Evolutionary conservation across 1,140 invertebrate species (phyloP).

Genomic region (Subanguina moxae): DNA sequence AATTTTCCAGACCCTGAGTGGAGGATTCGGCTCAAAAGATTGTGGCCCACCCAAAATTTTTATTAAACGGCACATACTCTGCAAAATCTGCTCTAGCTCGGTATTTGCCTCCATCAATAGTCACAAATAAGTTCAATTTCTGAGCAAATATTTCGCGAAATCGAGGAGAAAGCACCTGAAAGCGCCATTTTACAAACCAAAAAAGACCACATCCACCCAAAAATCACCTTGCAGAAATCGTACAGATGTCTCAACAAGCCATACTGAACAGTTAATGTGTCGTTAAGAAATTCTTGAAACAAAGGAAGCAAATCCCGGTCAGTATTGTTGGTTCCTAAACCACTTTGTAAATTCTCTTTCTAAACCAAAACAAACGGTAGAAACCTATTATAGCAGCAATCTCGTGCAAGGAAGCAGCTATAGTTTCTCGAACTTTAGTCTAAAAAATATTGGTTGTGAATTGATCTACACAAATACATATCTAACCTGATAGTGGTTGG

Average conservation of each 20-base stretch:
- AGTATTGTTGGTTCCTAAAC: constrained; percentile 16
- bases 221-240: constrained; percentile 20
- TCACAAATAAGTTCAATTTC: constrained; percentile 22
- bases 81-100: constrained; percentile 26
- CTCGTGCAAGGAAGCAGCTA: constrained; percentile 9
- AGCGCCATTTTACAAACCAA: background rate
- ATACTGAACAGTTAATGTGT: constrained; percentile 22
- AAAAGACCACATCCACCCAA: background rate
- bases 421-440: constrained; percentile 9
- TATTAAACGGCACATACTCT: constrained; percentile 2
- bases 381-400: constrained; percentile 15
- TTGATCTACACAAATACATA: background rate
- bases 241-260: constrained; percentile 15
- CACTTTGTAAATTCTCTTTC: no score
- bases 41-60: no score
- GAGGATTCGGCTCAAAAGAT: no score
- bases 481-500: background rate
- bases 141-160: constrained; percentile 15
- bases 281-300: constrained; percentile 25
- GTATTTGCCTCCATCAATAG: constrained; percentile 16
- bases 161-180: constrained; percentile 25
- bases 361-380: no score
- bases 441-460: background rate
- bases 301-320: constrained; percentile 23
- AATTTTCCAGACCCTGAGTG: no score